phyloP scores from a whole-genome alignment of 2,888 invertebrate species.

The Autographa pulchrina region DNA sequence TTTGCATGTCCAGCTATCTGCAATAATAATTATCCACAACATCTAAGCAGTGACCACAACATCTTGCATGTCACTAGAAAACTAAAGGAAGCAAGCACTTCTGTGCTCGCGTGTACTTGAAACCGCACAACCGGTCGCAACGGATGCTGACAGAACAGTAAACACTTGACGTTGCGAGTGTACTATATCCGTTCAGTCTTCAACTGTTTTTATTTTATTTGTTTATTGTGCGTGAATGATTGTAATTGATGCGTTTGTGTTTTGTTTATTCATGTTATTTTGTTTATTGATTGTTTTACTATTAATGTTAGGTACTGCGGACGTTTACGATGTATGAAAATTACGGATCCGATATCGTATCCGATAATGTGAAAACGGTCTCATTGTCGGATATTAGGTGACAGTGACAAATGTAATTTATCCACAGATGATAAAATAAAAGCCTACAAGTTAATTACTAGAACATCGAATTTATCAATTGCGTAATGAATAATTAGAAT shows the following conservation, averaged over 20 bases:
- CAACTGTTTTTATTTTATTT: not conserved
- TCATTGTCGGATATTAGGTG: no score
- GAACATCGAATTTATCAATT: no score
- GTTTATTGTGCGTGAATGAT: not conserved
- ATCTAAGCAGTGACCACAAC: conserved; percentile 11
- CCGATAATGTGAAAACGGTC: no score
- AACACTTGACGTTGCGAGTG: conserved; percentile 33
- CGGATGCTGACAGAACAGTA: conserved; percentile 37
- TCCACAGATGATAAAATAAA: no score
- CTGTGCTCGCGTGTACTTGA: conserved; percentile 52
- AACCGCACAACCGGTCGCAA: conserved; percentile 59
- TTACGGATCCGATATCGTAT: no score
- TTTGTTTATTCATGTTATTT: not conserved
- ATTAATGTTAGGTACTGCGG: no score
- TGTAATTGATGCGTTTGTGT: not conserved
- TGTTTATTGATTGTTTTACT: not conserved
- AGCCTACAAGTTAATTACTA: no score
- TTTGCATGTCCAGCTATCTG: not conserved
- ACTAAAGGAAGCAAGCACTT: conserved; percentile 37
- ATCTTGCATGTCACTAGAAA: conserved; percentile 48
- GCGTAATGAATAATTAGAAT: no score
- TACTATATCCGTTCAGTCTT: conserved; percentile 10
- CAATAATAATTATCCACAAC: not conserved
- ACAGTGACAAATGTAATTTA: no score
- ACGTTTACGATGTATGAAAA: no score